Base-by-base conservation (phyloP, 2,113 vertebrate genomes). In the Rhinoderma darwinii region DNA sequence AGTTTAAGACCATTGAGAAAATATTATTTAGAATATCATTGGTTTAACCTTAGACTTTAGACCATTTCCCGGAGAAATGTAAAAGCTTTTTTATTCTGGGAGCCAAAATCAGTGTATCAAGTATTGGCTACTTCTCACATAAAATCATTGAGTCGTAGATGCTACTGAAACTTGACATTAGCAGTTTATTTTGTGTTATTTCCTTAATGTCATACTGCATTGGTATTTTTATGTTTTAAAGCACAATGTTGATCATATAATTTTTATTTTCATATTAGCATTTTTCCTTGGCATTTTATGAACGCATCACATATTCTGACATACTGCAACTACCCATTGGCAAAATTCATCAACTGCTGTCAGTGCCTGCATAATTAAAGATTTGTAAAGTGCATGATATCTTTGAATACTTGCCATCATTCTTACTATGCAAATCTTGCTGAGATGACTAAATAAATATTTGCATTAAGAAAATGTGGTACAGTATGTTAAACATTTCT, bases 1-100 rank as follows among this genome's bases (percentile, higher is more conserved):
- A 61, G 12, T 61, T 80, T 56, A 32, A 32, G 15, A 50, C 14
- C 8, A 47, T n/a, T 9, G 44, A 27, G n/a, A 44, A 43, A 56
- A 74, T 51, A 84, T 68, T 74, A 84, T 27, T 18, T 63, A 44
- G 83, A 74, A 82, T 74, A 82, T 81, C 44, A 87, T 87, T 87
- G 37, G 32, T 82, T 70, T 87, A 87, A 87, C 85, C 85, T 86
- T 81, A 73, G 77, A 86, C 85, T 59, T 87, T 78, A 82, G 39
- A 32, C 22, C 3, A 59, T 82, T 87, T 87, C 54, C 70, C 18
- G 30, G 43, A 70, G 32, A 75, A 82, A 70, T 82, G 39, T 73
- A 44, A 82, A 82, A 82, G 47, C 35, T 74, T 86, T 86, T 82
- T 41, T 32, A 27, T 73, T 82, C 37, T 50, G 22, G 4, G 61